These are phyloP conservation scores for Perca schrenkii DNA, from an alignment of 2,113 vertebrate species.

Conservation along the genomic window DNA sequence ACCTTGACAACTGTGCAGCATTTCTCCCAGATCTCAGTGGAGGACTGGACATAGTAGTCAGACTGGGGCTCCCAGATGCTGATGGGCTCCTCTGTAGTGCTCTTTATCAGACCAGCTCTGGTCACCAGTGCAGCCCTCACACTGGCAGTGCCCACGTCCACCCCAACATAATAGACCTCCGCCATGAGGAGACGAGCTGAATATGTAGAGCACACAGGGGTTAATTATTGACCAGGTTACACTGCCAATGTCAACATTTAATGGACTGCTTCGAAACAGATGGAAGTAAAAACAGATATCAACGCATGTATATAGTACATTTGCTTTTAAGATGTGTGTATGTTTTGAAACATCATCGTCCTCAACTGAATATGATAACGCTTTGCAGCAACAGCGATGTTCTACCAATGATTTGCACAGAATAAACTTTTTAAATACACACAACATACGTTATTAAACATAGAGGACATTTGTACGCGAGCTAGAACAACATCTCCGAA, in stretches of 20 bases:
- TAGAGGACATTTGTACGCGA: accelerated
- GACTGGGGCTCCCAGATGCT: conserved; percentile 88
- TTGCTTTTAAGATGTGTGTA: neutral
- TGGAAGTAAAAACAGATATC: neutral
- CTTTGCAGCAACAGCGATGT: neutral
- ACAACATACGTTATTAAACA: neutral
- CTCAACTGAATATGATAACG: too few species aligned
- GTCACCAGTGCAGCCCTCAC: conserved; percentile 93
- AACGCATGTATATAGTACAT: neutral
- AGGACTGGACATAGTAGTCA: conserved; percentile 94
- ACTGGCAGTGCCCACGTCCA: conserved; percentile 94
- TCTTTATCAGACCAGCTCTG: conserved; percentile 80
- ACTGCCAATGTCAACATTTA: neutral
- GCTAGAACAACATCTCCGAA: neutral
- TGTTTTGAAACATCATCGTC: neutral
- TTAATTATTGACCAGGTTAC: conserved; percentile 35
- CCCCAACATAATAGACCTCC: conserved; percentile 88
- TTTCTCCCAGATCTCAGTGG: conserved; percentile 92
- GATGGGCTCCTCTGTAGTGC: conserved; percentile 87
- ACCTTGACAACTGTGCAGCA: conserved; percentile 93
- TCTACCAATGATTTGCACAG: too few species aligned
- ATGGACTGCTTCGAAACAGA: neutral
- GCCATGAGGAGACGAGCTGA: conserved; percentile 53
- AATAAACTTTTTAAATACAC: neutral
- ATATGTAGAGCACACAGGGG: neutral